Evolutionary conservation across 2,888 invertebrate species (phyloP), one percentile per base, ranked within the genome.

Genomic region (Pantelozetes paolii): DNA sequence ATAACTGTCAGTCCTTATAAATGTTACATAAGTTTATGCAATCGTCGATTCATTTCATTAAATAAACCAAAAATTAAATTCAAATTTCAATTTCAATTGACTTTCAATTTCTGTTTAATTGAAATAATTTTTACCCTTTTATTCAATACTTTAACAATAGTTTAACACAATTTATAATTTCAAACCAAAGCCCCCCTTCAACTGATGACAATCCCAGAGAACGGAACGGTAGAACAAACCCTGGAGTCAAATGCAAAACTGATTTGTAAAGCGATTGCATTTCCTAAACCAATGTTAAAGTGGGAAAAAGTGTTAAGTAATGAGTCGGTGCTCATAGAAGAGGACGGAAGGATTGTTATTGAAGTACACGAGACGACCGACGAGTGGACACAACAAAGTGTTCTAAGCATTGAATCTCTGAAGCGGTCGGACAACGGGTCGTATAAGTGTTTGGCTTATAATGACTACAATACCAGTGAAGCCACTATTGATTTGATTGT

Each of bases 381-480:
- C 13, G 69, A 75, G n/a, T 69, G 30, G 20, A 15, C 54, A 50
- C 71, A 73, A 59, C 85, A 87, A 79, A 86, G 87, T 67, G 86
- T 85, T 0, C 83, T 89, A 70, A 83, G 83, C 79, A 84, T 89
- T 71, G 82, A 84, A 1, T 85, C 86, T 79, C 84, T 88, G 0
- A 84, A 85, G 13, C 86, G 87, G 76, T 88, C 88, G 79, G 89
- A 91, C 80, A 90, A 91, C 81, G 92, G 91, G 11, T 87, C 88
- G 0, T 90, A 89, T 79, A 82, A 83, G 26, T 88, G 88, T 81
- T 78, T 81, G 78, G 80, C 84, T 74, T 73, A 80, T 79, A 78
- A 82, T 72, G 71, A 74, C 42, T 76, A 75, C 30, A 74, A 71
- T 2, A 77, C 75, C 73, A 23, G 73, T 67, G 71, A 75, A 57